Evolutionary conservation across 2,888 invertebrate species (phyloP).

Genomic region (Hydrotaea diabolus): DNA sequence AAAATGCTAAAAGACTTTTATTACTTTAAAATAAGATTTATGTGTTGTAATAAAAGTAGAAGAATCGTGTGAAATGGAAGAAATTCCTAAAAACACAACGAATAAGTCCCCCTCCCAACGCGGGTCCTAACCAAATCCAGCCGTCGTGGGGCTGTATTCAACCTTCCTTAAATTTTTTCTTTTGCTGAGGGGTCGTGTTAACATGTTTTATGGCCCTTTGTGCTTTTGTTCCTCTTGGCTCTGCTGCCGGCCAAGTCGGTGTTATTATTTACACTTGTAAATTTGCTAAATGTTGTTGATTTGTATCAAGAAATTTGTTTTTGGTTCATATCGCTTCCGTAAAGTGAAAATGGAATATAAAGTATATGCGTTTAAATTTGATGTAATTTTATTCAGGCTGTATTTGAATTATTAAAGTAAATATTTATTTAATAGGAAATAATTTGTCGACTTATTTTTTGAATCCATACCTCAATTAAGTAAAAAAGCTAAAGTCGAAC

Average conservation of each 20-base stretch:
- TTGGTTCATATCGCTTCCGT: neutral
- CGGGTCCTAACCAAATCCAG: neutral
- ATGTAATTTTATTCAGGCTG: too few relatives aligned
- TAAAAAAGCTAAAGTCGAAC: too few relatives aligned
- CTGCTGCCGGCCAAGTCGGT: neutral
- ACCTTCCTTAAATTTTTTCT: neutral
- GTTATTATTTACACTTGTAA: neutral
- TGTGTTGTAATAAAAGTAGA: neutral
- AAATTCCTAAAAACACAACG: neutral
- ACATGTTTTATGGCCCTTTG: neutral
- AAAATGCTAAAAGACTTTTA: neutral
- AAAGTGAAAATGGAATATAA: too few relatives aligned
- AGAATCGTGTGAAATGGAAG: neutral
- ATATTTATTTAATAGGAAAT: too few relatives aligned
- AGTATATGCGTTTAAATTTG: too few relatives aligned
- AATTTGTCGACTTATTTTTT: too few relatives aligned
- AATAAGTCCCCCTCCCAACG: neutral
- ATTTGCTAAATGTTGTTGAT: conserved; percentile 5
- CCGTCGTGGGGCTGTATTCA: neutral
- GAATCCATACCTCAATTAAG: too few relatives aligned
- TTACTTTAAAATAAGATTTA: conserved; percentile 6
- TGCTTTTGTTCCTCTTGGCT: neutral
- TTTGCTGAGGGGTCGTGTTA: neutral
- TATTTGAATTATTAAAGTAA: too few relatives aligned
- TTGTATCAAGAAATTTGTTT: conserved; percentile 10